A percentile compares a stretch with the other conserved stretches of the same genome.
Conservation (phyloP, 2,888 invertebrate species). For the Ashinkailepas kermadecensis region DNA sequence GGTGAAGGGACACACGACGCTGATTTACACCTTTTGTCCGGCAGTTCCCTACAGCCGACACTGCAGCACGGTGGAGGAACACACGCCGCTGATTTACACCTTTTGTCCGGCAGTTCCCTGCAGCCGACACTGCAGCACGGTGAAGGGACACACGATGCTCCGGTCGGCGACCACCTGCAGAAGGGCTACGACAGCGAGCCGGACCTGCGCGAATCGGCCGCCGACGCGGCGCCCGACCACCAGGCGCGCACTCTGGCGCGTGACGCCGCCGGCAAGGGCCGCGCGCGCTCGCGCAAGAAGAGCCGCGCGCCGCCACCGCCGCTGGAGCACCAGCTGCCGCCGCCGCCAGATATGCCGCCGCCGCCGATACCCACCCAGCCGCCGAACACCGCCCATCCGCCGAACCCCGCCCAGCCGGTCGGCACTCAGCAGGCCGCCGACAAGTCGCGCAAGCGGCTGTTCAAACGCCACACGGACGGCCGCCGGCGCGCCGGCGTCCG, state of each 20-base stretch:
- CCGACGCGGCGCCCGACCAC: not conserved
- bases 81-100: no score
- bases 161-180: constrained; percentile 10
- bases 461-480: not conserved
- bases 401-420: not conserved
- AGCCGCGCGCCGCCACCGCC: not conserved
- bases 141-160: no score
- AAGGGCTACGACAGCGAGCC: constrained; percentile 62
- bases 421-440: not conserved
- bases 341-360: not conserved
- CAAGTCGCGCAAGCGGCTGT: not conserved
- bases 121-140: not conserved
- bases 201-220: constrained; percentile 48
- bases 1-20: no score
- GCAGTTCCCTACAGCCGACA: not conserved
- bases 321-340: not conserved
- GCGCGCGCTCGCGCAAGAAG: not conserved
- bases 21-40: no score
- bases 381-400: not conserved
- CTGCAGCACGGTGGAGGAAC: not conserved
- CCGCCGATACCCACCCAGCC: not conserved
- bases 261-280: not conserved
- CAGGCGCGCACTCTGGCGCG: constrained; percentile 5
- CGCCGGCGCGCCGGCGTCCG: not conserved
- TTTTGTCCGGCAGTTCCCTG: not conserved